A percentile compares a stretch with the other conserved stretches of the same genome.
Evolutionary conservation across 2,113 vertebrate genomes (phyloP).

Genomic region (Syngnathoides biaculeatus): DNA sequence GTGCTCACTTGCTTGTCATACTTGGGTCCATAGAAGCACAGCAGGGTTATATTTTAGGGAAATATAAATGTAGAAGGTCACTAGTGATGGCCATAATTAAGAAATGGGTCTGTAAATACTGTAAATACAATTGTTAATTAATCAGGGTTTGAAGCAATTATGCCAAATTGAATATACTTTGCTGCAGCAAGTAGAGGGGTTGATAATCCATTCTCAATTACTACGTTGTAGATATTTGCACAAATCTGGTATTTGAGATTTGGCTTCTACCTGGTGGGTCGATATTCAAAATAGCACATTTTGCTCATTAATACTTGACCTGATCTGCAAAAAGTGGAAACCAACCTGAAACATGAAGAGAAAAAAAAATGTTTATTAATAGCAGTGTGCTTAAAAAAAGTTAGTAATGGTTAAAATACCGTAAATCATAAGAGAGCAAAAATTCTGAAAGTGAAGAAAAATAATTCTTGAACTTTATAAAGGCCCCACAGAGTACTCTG

Average conservation of each 20-base stretch:
- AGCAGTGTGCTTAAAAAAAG: too few species aligned
- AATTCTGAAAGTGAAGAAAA: too few species aligned
- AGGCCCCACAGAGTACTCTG: too few species aligned
- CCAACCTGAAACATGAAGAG: too few species aligned
- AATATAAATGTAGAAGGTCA: background rate
- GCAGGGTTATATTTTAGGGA: constrained; percentile 6
- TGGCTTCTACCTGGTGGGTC: background rate
- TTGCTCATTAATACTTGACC: too few species aligned
- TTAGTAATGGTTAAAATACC: too few species aligned
- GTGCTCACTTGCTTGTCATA: constrained; percentile 41
- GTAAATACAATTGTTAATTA: too few species aligned
- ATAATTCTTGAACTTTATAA: too few species aligned
- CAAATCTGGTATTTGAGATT: background rate
- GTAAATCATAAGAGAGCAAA: too few species aligned
- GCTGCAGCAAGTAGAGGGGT: background rate
- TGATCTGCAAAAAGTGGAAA: too few species aligned
- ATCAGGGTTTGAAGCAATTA: background rate
- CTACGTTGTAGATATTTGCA: background rate
- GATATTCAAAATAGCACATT: too few species aligned
- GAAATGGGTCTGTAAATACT: background rate
- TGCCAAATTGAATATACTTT: background rate
- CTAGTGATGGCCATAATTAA: background rate
- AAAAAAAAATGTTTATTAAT: too few species aligned
- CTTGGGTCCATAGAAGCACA: constrained; percentile 16
- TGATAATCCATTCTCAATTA: background rate